These are phyloP conservation scores for Eubasilissa regina DNA, from an alignment of 1,140 invertebrate species.

Conservation along the genomic window DNA sequence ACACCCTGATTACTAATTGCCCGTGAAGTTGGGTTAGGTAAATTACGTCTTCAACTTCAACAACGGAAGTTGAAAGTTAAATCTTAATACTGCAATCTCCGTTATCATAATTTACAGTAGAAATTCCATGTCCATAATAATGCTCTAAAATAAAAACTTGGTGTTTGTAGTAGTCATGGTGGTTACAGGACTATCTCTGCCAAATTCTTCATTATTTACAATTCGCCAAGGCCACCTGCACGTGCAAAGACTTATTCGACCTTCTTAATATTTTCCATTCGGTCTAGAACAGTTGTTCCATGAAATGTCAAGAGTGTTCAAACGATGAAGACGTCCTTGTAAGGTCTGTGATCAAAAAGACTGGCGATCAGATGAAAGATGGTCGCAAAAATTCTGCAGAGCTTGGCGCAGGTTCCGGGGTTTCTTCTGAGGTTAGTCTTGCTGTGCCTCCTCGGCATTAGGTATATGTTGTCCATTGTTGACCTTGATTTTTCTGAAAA, in stretches of 20 bases:
- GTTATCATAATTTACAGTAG: too few relatives aligned
- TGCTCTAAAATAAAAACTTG: not conserved
- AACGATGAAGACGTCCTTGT: slow-evolving; percentile 40
- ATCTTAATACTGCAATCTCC: too few relatives aligned
- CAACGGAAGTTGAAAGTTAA: too few relatives aligned
- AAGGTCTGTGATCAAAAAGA: slow-evolving; percentile 45
- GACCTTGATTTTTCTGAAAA: too few relatives aligned
- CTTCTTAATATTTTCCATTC: not conserved
- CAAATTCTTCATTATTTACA: not conserved
- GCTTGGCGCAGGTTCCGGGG: slow-evolving; percentile 31
- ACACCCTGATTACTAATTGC: too few relatives aligned
- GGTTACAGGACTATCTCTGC: not conserved
- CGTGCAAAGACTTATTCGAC: not conserved
- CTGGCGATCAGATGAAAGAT: slow-evolving; percentile 31
- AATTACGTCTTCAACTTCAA: too few relatives aligned
- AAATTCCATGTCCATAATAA: too few relatives aligned
- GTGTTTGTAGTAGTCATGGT: not conserved
- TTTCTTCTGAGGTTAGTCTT: slow-evolving; percentile 17
- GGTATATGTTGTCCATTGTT: slow-evolving; percentile 2
- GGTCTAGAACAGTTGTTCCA: not conserved
- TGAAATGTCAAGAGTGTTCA: not conserved
- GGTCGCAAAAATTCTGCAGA: slow-evolving; percentile 14
- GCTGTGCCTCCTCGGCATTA: slow-evolving; percentile 23
- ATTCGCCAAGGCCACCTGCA: not conserved
- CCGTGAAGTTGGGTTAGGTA: too few relatives aligned